Percentiles rank a stretch among this genome's conserved stretches.
Evolutionary conservation across 2,888 invertebrate species (phyloP).

Genomic region (Malacosoma neustria): DNA sequence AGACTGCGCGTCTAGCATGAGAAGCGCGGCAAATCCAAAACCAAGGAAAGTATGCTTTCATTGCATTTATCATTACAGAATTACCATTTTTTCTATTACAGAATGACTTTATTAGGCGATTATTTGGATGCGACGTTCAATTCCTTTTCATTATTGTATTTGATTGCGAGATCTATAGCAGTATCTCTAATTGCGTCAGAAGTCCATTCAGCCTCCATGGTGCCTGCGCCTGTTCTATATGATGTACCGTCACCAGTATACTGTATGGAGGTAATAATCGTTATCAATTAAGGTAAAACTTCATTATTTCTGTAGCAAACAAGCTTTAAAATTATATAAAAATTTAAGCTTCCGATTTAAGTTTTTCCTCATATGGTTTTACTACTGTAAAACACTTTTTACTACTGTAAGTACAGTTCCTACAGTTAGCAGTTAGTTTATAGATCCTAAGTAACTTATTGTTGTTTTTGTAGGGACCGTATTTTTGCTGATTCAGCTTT

Average conservation of each 20-base stretch:
- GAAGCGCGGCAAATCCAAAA: too few species aligned
- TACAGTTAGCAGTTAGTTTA: too few species aligned
- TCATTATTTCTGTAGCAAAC: not conserved
- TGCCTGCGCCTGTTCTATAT: conserved; percentile 74
- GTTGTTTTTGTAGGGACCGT: too few species aligned
- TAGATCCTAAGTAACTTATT: too few species aligned
- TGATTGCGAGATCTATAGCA: conserved; percentile 75
- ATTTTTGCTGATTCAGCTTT: too few species aligned
- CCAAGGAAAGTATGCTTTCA: too few species aligned
- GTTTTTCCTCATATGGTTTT: too few species aligned
- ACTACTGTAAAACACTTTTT: too few species aligned
- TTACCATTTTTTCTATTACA: conserved; percentile 17
- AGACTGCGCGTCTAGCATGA: too few species aligned
- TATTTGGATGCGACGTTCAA: conserved; percentile 76
- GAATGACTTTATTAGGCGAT: conserved; percentile 56
- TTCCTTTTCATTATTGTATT: conserved; percentile 78
- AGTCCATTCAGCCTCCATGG: conserved; percentile 72
- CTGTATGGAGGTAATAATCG: conserved; percentile 70
- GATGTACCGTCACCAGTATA: conserved; percentile 77
- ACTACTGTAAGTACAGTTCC: too few species aligned
- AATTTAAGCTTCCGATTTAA: too few species aligned
- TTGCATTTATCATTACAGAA: too few species aligned
- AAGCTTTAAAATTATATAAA: not conserved
- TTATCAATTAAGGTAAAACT: not conserved
- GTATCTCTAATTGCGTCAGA: conserved; percentile 78